These are phyloP conservation scores for Caenorhabditis virilis DNA, from an alignment of 2,888 invertebrate genomes.

Conservation along the genomic window DNA sequence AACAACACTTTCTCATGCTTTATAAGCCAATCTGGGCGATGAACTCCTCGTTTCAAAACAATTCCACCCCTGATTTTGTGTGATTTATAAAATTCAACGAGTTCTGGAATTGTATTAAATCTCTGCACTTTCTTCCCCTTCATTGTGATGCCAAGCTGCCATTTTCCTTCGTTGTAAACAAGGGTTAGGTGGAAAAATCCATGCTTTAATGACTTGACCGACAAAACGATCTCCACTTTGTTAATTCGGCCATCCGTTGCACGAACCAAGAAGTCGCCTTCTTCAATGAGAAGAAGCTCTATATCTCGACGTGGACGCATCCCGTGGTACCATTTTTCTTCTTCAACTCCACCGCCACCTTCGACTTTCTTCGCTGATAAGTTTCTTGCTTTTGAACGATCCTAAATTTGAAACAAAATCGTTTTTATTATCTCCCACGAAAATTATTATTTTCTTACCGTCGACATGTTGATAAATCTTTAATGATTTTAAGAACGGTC, in stretches of 20 bases:
- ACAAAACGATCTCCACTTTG: constrained; percentile 32
- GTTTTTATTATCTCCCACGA: too few relatives aligned
- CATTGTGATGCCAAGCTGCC: constrained; percentile 10
- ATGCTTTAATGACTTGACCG: constrained; percentile 10
- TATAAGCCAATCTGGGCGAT: constrained; percentile 48
- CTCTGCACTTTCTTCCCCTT: constrained; percentile 3
- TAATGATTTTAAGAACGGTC: too few relatives aligned
- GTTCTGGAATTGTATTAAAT: constrained; percentile 35
- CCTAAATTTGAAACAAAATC: too few relatives aligned
- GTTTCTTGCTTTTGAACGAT: too few relatives aligned
- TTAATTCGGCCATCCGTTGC: constrained; percentile 38
- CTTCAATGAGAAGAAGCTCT: constrained; percentile 2
- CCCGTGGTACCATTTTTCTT: constrained; percentile 8
- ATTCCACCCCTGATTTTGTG: constrained; percentile 26
- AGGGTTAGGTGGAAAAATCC: constrained; percentile 15
- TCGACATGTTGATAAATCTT: too few relatives aligned
- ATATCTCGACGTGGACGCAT: constrained; percentile 7
- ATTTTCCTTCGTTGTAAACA: constrained; percentile 7
- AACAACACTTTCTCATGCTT: constrained; percentile 43
- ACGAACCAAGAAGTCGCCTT: constrained; percentile 53
- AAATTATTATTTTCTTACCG: too few relatives aligned
- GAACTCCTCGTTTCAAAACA: constrained; percentile 18
- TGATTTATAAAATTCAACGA: constrained; percentile 43
- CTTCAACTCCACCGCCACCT: constrained; percentile 5
- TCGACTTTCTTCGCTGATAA: too few relatives aligned